Conservation (phyloP, 2,888 invertebrate species). For the Candidula unifasciata region DNA sequence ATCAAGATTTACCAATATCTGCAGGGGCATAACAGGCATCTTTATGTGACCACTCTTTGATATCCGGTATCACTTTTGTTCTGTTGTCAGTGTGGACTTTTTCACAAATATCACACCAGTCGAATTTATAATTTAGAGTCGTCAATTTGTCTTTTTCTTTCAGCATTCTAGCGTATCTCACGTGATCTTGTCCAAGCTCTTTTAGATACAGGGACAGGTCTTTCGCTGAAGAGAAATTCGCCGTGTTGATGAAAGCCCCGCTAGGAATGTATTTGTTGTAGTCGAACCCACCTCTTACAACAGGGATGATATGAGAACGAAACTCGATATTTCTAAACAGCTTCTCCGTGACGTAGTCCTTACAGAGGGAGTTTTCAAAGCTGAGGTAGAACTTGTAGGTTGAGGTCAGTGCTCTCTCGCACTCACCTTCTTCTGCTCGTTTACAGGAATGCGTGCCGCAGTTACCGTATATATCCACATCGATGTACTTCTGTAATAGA, state of each 20-base stretch:
- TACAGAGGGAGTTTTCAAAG: slow-evolving; percentile 40
- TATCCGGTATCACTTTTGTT: slow-evolving; percentile 21
- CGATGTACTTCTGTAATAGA: slow-evolving; percentile 42
- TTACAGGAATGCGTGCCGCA: neutral
- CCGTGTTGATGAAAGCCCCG: slow-evolving; percentile 9
- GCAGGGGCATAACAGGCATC: neutral
- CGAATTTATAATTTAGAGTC: neutral
- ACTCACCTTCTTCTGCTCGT: neutral
- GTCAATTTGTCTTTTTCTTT: slow-evolving; percentile 37
- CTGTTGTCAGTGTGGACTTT: neutral
- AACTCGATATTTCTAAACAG: slow-evolving; percentile 15
- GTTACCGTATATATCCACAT: slow-evolving; percentile 34
- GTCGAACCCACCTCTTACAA: slow-evolving; percentile 38
- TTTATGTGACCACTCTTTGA: neutral
- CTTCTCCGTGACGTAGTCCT: slow-evolving; percentile 43
- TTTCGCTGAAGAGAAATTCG: slow-evolving; percentile 13
- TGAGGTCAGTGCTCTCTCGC: slow-evolving; percentile 6
- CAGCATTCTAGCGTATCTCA: slow-evolving; percentile 33
- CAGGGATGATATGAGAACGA: slow-evolving; percentile 37
- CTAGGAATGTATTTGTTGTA: slow-evolving; percentile 35
- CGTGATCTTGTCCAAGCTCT: slow-evolving; percentile 20
- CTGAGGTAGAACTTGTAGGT: slow-evolving; percentile 46
- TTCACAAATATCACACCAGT: slow-evolving; percentile 17
- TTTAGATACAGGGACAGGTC: slow-evolving; percentile 28
- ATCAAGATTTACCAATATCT: neutral